Evolutionary conservation across 1,140 invertebrate genomes (phyloP).

Genomic region (Drosophila lacteicornis): DNA sequence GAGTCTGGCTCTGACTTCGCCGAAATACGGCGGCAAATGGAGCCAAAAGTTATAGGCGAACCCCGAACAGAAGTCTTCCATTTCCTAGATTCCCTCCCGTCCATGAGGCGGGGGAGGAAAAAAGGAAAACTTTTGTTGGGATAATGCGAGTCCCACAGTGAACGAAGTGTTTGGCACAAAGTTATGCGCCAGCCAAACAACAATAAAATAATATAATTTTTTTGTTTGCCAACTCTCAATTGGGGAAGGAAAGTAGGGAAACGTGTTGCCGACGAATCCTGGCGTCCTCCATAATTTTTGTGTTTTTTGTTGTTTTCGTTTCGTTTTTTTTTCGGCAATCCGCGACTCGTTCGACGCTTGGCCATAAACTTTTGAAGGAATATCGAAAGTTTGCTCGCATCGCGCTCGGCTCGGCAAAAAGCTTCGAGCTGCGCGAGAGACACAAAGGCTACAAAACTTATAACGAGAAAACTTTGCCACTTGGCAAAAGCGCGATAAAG

Average conservation of each 20-base stretch:
- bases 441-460: constrained; percentile 85
- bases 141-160: constrained; percentile 64
- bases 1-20: constrained; percentile 19
- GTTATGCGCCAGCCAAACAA: constrained; percentile 77
- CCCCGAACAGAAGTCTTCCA: constrained; percentile 52
- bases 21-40: constrained; percentile 70
- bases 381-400: constrained; percentile 74
- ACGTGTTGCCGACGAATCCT: constrained; percentile 53
- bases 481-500: constrained; percentile 84
- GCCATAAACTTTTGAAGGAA: constrained; percentile 80
- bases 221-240: constrained; percentile 54
- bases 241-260: constrained; percentile 26
- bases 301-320: neutral
- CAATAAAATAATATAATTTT: constrained; percentile 79
- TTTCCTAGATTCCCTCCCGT: constrained; percentile 32
- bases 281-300: constrained; percentile 22
- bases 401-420: constrained; percentile 45
- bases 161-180: constrained; percentile 76
- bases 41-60: constrained; percentile 65
- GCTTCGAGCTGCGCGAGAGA: constrained; percentile 70
- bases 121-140: constrained; percentile 56
- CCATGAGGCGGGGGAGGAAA: neutral
- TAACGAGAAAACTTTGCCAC: constrained; percentile 85
- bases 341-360: constrained; percentile 58
- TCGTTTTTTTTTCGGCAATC: constrained; percentile 40